Evolutionary conservation across 1,140 invertebrate species (phyloP).

Genomic region (Dermatophagoides farinae): DNA sequence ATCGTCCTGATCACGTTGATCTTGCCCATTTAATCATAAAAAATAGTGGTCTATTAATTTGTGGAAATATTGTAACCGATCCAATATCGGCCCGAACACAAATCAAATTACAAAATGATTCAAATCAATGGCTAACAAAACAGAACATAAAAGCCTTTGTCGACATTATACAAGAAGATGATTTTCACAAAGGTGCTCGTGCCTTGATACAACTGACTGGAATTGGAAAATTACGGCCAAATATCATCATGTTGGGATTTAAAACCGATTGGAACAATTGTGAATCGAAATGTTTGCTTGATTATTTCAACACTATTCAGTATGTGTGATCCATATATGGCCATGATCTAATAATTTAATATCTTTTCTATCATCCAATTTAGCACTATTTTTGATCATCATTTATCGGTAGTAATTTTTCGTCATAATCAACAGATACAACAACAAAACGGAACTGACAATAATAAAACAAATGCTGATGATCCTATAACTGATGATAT

Average conservation of each 20-base stretch:
- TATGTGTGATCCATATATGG: too few relatives aligned
- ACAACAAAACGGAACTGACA: background rate
- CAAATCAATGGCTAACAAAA: slow-evolving; percentile 28
- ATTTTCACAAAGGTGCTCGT: slow-evolving; percentile 40
- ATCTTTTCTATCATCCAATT: slow-evolving; percentile 17
- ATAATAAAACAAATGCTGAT: background rate
- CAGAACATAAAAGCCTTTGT: slow-evolving; percentile 33
- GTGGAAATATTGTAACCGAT: slow-evolving; percentile 38
- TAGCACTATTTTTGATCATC: slow-evolving; percentile 35
- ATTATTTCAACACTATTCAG: slow-evolving; percentile 31
- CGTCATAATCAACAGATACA: slow-evolving; percentile 16
- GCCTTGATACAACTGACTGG: slow-evolving; percentile 33
- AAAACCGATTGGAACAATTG: slow-evolving; percentile 27
- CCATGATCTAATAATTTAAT: background rate
- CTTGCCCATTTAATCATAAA: slow-evolving; percentile 35
- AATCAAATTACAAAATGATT: slow-evolving; percentile 28
- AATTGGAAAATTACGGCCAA: slow-evolving; percentile 68
- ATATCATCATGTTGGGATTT: slow-evolving; percentile 55
- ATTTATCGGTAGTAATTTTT: slow-evolving; percentile 33
- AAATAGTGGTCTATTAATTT: slow-evolving; percentile 32
- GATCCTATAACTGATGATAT: background rate
- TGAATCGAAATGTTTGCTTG: slow-evolving; percentile 22
- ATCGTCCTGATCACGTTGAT: slow-evolving; percentile 33
- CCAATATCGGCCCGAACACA: slow-evolving; percentile 24
- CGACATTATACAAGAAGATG: slow-evolving; percentile 29